Evolutionary conservation across 1,140 invertebrate genomes (phyloP).

Genomic region (Bombus confusus): DNA sequence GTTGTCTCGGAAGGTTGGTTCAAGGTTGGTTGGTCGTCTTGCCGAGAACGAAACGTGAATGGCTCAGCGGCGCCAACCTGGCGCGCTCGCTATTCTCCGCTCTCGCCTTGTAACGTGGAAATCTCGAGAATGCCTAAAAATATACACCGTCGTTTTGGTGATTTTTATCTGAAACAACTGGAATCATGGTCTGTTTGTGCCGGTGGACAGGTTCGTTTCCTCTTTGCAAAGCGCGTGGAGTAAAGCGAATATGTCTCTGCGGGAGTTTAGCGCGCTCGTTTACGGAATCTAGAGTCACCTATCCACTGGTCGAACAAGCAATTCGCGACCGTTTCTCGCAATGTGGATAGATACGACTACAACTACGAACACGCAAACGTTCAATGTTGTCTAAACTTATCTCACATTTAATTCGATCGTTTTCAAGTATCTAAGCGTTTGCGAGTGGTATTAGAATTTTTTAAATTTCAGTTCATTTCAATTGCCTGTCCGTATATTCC

Average conservation of each 20-base stretch:
- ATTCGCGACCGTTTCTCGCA: not conserved
- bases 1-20: constrained; percentile 24
- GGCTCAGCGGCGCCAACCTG: constrained; percentile 52
- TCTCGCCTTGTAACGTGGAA: not conserved
- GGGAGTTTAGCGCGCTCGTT: constrained; percentile 18
- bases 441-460: too few relatives aligned
- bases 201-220: constrained; percentile 5
- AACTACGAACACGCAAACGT: not conserved
- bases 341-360: not conserved
- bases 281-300: not conserved
- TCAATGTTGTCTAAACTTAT: not conserved
- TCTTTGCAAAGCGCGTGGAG: not conserved
- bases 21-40: constrained; percentile 44
- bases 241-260: not conserved
- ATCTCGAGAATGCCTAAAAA: constrained; percentile 43
- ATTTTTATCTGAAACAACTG: constrained; percentile 51
- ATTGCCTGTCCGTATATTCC: too few relatives aligned
- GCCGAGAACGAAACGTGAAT: constrained; percentile 25
- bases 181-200: constrained; percentile 23
- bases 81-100: constrained; percentile 12
- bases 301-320: not conserved
- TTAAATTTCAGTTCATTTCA: too few relatives aligned
- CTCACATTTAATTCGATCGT: not conserved
- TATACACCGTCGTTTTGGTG: constrained; percentile 23
- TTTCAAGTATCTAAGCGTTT: not conserved